Base-by-base conservation (phyloP, 37 sponge, comb jelly and placozoan species). In the Agelas oroides region DNA sequence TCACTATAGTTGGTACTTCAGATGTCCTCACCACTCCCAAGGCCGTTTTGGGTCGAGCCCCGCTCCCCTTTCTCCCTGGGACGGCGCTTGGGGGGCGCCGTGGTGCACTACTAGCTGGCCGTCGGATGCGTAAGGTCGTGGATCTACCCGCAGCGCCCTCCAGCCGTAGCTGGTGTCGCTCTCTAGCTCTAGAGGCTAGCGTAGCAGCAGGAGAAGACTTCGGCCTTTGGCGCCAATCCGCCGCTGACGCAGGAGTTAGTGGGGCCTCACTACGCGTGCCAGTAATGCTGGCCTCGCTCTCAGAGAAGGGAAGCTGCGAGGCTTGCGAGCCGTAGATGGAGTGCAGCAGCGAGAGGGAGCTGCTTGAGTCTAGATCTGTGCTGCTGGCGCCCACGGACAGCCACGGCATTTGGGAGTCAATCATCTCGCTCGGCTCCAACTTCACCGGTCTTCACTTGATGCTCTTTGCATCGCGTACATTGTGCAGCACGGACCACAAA, bases 311-410 rank as follows among this genome's bases (percentile, higher is more conserved):
- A 1, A 89, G 55, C 64, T 82, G 83, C 14, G 89, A 89, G 16
- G 63, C 73, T 70, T 92, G 93, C 0, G 93, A 88, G 14, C 93
- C 93, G 39, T 92, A 92, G 61, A 92, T 92, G 52, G 93, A 88
- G 38, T 88, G 89, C 12, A 88, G 82, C 1, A 88, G 70, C 3
- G 81, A 85, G 5, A 19, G 32, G 15, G 90, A 90, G 62, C 89
- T 83, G 52, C 75, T 27, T 17, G 65, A 24, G 24, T 86, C 87
- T 23, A 86, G 53, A 31, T 78, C 80, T 14, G 54, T 46, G 40
- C 71, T 52, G 35, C 46, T 46, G 30, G 40, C 24, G 1, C 58
- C 68, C 15, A 54, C 83, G 31, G 62, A 61, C 39, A 75, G 24
- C 67, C 67, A 73, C 2, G 75, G 75, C 75, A 82, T 23, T 12